These are phyloP conservation scores for Pogoniulus pusillus DNA, from an alignment of 2,797 vertebrate species.

Conservation along the genomic window DNA sequence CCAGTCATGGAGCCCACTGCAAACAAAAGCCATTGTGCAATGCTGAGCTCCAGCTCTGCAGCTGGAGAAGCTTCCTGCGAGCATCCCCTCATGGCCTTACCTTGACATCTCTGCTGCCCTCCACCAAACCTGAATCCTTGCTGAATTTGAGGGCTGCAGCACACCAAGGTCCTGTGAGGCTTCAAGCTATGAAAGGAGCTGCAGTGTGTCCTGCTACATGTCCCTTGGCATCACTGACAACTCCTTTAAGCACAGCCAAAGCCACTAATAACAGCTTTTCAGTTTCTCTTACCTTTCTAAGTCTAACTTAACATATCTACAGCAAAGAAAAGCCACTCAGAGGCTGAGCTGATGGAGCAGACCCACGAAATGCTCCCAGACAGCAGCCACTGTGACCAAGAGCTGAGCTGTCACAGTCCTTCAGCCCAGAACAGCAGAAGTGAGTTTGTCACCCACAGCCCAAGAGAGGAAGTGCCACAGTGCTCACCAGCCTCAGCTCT, in stretches of 20 bases:
- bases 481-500: neutral
- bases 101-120: neutral
- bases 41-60: neutral
- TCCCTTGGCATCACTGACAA: neutral
- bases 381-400: accelerated
- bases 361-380: accelerated
- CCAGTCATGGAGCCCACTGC: neutral
- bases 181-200: neutral
- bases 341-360: neutral
- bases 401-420: accelerated
- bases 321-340: neutral
- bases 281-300: neutral
- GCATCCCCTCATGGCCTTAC: neutral
- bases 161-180: neutral
- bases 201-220: accelerated
- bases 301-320: neutral
- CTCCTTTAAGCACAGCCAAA: neutral
- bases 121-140: neutral
- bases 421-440: accelerated
- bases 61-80: neutral
- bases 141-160: neutral
- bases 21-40: neutral
- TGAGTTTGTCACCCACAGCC: neutral
- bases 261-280: neutral
- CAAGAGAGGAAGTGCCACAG: accelerated